Evolutionary conservation across 2,888 invertebrate genomes (phyloP).

Genomic region (Uropetala carovei): DNA sequence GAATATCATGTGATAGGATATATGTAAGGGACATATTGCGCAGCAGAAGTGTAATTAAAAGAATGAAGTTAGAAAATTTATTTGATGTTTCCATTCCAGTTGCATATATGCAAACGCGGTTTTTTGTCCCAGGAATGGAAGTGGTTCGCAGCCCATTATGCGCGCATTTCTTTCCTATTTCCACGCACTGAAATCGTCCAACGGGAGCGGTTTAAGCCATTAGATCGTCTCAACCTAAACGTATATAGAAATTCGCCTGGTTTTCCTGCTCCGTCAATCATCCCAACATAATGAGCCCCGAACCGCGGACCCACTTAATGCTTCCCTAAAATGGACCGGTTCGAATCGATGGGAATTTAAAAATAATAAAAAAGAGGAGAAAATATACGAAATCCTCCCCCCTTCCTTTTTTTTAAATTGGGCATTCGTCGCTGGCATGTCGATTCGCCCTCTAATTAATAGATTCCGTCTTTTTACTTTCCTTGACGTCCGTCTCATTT

Average conservation of each 20-base stretch:
- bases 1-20: too few relatives aligned
- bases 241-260: not conserved
- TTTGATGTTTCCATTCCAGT: too few relatives aligned
- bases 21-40: too few relatives aligned
- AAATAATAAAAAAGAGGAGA: constrained; percentile 22
- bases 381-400: constrained; percentile 17
- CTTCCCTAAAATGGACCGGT: constrained; percentile 55
- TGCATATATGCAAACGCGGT: too few relatives aligned
- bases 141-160: too few relatives aligned
- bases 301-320: constrained; percentile 18
- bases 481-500: constrained; percentile 53
- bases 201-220: not conserved
- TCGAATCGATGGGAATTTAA: constrained; percentile 14
- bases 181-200: not conserved
- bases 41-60: too few relatives aligned
- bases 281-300: constrained; percentile 11
- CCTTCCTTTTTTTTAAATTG: constrained; percentile 48
- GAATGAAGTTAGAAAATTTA: too few relatives aligned
- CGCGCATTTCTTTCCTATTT: too few relatives aligned
- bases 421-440: constrained; percentile 58
- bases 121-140: too few relatives aligned
- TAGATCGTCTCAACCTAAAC: not conserved
- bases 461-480: constrained; percentile 37
- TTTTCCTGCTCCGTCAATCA: not conserved
- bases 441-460: constrained; percentile 60